These are phyloP conservation scores for Anoncus sp. DNA, from an alignment of 2,888 invertebrate species.

Conservation along the genomic window DNA sequence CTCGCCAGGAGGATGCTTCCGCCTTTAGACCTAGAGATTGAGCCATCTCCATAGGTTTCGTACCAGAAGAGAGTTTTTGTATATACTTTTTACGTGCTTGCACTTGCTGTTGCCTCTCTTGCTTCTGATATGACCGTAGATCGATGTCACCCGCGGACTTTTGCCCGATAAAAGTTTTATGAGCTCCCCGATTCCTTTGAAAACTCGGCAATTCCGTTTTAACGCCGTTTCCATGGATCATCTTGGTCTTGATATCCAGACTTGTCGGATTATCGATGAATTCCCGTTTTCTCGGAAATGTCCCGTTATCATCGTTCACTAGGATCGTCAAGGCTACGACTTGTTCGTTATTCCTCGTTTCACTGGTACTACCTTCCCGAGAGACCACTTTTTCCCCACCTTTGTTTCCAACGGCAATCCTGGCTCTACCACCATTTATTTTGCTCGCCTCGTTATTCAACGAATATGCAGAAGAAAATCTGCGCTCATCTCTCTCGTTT, in stretches of 20 bases:
- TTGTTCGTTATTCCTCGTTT: constrained; percentile 7
- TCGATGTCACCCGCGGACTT: constrained; percentile 24
- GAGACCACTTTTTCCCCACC: background rate
- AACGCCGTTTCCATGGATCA: constrained; percentile 49
- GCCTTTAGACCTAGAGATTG: constrained; percentile 20
- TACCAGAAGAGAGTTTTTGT: constrained; percentile 22
- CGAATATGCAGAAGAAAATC: constrained; percentile 7
- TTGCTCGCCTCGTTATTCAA: constrained; percentile 7
- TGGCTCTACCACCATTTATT: constrained; percentile 3
- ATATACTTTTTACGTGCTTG: constrained; percentile 10
- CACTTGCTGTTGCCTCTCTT: constrained; percentile 1
- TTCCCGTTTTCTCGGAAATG: constrained; percentile 10
- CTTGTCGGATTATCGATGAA: constrained; percentile 43
- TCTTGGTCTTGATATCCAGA: constrained; percentile 1
- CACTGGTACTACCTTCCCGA: background rate
- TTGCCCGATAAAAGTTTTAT: constrained; percentile 56
- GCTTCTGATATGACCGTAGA: background rate
- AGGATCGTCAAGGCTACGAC: background rate
- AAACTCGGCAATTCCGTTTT: constrained; percentile 33
- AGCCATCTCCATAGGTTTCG: constrained; percentile 17
- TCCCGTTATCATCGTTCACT: constrained; percentile 4
- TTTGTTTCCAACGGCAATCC: background rate
- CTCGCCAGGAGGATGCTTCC: constrained; percentile 1
- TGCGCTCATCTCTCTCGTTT: background rate
- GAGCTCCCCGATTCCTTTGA: constrained; percentile 40